phyloP scores from a whole-genome alignment of 2,888 invertebrate genomes.

The Adelphocoris suturalis region DNA sequence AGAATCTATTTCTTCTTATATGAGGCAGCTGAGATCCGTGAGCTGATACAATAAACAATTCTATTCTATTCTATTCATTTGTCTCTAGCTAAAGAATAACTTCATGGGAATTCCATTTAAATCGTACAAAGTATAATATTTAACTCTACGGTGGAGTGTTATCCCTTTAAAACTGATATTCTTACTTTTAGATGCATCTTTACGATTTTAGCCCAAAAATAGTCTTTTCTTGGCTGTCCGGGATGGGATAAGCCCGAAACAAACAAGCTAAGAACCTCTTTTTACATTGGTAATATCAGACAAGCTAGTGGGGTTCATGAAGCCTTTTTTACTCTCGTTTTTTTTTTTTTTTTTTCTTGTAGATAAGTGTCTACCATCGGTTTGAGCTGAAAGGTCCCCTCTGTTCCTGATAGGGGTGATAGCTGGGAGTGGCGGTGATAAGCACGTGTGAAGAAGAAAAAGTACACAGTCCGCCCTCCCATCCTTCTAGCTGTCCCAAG shows the following conservation, averaged over 20 bases:
- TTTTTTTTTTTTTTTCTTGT: constrained; percentile 4
- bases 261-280: neutral
- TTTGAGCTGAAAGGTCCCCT: constrained; percentile 43
- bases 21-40: too few species aligned
- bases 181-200: too few species aligned
- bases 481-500: constrained; percentile 2
- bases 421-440: constrained; percentile 46
- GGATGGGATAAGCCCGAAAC: neutral
- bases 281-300: neutral
- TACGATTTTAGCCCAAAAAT: too few species aligned
- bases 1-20: too few species aligned
- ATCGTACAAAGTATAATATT: too few species aligned
- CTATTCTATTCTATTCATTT: too few species aligned
- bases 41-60: too few species aligned
- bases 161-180: too few species aligned
- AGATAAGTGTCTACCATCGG: constrained; percentile 51
- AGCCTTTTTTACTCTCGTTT: neutral
- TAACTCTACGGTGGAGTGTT: too few species aligned
- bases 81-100: too few species aligned
- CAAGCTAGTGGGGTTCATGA: constrained; percentile 17
- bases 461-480: neutral
- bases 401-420: constrained; percentile 51
- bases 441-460: constrained; percentile 52
- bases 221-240: neutral
- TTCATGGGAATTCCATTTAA: too few species aligned